These are phyloP conservation scores for Pollenia angustigena DNA, from an alignment of 2,888 invertebrate species.

Conservation along the genomic window DNA sequence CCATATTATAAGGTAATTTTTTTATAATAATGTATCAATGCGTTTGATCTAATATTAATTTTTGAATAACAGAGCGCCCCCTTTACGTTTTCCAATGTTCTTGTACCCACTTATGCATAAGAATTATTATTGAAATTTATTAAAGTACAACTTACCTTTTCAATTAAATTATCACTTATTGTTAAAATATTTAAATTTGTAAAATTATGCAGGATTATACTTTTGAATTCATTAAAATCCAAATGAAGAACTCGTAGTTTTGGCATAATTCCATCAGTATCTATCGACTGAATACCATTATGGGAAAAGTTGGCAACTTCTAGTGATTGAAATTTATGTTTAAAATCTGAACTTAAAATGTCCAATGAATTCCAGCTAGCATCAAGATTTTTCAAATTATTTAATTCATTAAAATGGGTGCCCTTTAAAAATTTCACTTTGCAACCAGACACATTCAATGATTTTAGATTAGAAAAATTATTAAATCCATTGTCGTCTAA, in stretches of 20 bases:
- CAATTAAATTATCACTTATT: constrained; percentile 79
- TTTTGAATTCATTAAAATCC: constrained; percentile 78
- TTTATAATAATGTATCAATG: too few relatives aligned
- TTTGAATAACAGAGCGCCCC: too few relatives aligned
- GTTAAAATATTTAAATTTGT: constrained; percentile 76
- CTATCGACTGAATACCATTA: constrained; percentile 77
- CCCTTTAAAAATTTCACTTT: constrained; percentile 74
- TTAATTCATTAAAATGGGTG: constrained; percentile 75
- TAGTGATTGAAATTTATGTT: constrained; percentile 76
- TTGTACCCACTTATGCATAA: too few relatives aligned
- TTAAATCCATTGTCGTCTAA: constrained; percentile 78
- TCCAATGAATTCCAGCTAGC: constrained; percentile 79
- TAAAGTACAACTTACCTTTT: constrained; percentile 75
- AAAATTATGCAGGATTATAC: constrained; percentile 76
- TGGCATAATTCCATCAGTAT: constrained; percentile 73
- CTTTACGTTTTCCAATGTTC: too few relatives aligned
- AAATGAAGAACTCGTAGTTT: constrained; percentile 78
- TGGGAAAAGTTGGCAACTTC: constrained; percentile 79
- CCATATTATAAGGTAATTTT: too few relatives aligned
- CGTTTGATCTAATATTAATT: too few relatives aligned
- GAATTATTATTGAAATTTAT: not conserved
- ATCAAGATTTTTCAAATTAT: constrained; percentile 78
- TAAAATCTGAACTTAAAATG: constrained; percentile 74
- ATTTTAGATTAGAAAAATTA: constrained; percentile 76
- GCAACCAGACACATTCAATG: constrained; percentile 80